Conservation (phyloP, 2,797 vertebrate genomes). For the Danio albolineatus region DNA sequence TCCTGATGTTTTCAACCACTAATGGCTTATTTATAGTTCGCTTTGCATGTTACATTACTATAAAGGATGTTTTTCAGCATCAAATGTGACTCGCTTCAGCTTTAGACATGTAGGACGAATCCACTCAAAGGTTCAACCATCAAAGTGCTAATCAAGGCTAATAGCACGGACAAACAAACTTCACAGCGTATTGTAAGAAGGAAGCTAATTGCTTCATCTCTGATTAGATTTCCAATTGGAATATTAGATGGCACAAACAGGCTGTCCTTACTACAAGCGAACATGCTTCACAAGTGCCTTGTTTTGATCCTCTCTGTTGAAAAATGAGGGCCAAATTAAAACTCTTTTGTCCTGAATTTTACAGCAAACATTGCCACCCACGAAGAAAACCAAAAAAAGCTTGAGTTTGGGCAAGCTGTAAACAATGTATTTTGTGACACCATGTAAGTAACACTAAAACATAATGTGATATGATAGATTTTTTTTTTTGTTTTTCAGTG, state of each 20-base stretch:
- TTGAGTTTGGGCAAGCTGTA: neutral
- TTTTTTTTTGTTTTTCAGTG: no score
- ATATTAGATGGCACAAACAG: neutral
- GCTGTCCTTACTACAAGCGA: neutral
- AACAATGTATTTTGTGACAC: no score
- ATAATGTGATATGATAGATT: no score
- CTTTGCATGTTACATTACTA: neutral
- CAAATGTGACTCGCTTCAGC: no score
- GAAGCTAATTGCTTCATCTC: constrained; percentile 16
- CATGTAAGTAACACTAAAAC: no score
- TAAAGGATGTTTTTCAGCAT: neutral
- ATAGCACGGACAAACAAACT: neutral
- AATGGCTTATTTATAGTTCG: neutral
- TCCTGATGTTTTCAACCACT: neutral
- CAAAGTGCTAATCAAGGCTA: constrained; percentile 1
- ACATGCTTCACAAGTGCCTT: neutral
- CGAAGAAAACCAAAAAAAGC: neutral
- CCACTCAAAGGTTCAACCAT: constrained; percentile 1
- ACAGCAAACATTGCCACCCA: neutral
- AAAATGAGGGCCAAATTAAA: constrained; percentile 7
- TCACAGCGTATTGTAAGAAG: constrained; percentile 2
- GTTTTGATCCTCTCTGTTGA: neutral
- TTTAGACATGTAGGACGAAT: neutral
- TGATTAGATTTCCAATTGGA: constrained; percentile 10
- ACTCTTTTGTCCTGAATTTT: neutral